Evolutionary conservation across 2,797 vertebrate species (phyloP), one percentile per base, ranked within the genome.

Genomic region (Megalops cyprinoides): DNA sequence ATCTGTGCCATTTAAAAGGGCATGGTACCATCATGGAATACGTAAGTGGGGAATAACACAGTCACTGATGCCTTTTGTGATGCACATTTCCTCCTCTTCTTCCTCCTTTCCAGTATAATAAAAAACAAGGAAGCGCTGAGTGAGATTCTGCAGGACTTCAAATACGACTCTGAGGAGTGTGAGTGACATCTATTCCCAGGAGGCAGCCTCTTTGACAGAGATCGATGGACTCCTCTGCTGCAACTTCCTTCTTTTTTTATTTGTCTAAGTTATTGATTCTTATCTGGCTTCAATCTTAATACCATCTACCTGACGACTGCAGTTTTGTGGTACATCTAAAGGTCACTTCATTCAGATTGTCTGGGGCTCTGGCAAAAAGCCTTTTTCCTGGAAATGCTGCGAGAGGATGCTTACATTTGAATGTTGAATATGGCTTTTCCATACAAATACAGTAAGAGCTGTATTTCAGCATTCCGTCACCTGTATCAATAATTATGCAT

Each of bases 91-190:
- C 44, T 62, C 28, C 31, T 82, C 49, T 67, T 62, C 9, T 44
- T 49, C 34, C 34, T 51, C 42, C 48, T 67, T 44, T 79, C 34
- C 93, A 99, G 98, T 90, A 95, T 98, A 93, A 97, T 98, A 94
- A 97, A 97, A 94, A 98, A 94, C 94, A 96, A 96, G 87, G 96
- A 97, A 87, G 95, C 94, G 87, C 94, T 98, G 94, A 97, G 96
- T 84, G 96, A 99, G 92, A 96, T 98, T 93, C 96, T 99, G 91
- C 97, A 98, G 92, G 97, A 99, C 88, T 94, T 99, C 89, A 99
- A 96, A 91, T 98, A 97, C 78, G 97, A 99, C 92, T 97, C 96
- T 0, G 98, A 99, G 90, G 96, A 97, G 89, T 91, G 86, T 14
- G 94, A 96, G 87, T 97, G 92, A 94, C 69, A 79, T 77, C 0